Evolutionary conservation across 1,140 invertebrate species (phyloP).

Genomic region (Campodea augens): DNA sequence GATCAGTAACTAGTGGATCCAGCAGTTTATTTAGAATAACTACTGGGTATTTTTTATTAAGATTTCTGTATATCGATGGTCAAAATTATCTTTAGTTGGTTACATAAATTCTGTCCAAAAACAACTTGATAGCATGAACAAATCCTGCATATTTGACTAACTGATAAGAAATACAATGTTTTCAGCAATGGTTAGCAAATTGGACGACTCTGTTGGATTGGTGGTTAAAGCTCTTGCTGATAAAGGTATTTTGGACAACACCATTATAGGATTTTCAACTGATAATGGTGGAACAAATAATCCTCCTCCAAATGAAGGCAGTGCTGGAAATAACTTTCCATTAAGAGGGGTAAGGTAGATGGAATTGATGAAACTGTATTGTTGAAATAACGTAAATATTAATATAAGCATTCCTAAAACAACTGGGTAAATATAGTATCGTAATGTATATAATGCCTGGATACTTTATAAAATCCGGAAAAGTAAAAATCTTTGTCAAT

Average conservation of each 20-base stretch:
- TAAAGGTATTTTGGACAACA: constrained; percentile 34
- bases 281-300: constrained; percentile 36
- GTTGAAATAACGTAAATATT: constrained; percentile 5
- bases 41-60: no score
- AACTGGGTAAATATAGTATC: neutral
- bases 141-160: no score
- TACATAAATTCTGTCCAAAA: no score
- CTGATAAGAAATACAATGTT: no score
- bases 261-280: constrained; percentile 37
- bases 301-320: constrained; percentile 28
- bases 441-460: neutral
- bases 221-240: constrained; percentile 36
- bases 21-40: no score
- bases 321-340: constrained; percentile 46
- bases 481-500: neutral
- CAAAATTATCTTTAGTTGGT: no score
- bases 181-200: constrained; percentile 43
- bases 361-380: neutral
- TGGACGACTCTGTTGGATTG: constrained; percentile 47
- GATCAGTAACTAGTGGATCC: no score
- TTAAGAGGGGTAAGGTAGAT: constrained; percentile 33
- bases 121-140: no score
- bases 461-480: neutral
- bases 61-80: no score
- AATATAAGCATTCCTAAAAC: no score